Conservation (phyloP, 2,888 invertebrate species). For the Boloria euphrosyne region DNA sequence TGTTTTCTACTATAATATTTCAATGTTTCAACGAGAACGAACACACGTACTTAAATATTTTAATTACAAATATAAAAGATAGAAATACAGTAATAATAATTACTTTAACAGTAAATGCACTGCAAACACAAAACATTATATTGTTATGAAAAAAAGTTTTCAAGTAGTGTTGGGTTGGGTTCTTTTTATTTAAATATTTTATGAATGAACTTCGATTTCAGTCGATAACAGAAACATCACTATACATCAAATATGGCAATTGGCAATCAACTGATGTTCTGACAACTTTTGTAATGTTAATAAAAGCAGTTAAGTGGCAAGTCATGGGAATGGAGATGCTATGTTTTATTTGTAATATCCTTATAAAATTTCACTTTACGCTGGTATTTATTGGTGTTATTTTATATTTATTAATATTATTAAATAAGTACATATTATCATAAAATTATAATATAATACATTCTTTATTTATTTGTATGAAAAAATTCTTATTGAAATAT, state of each 20-base stretch:
- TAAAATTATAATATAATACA: too few species aligned
- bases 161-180: background rate
- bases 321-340: conserved; percentile 8
- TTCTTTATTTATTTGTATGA: too few species aligned
- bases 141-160: background rate
- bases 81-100: too few species aligned
- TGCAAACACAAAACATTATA: too few species aligned
- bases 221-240: conserved; percentile 11
- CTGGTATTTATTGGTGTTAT: background rate
- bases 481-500: too few species aligned
- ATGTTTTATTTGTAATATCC: conserved; percentile 14
- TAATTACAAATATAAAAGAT: too few species aligned
- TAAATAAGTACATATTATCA: too few species aligned
- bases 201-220: background rate
- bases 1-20: too few species aligned
- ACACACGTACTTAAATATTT: too few species aligned
- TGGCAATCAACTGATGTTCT: conserved; percentile 21
- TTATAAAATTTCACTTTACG: background rate
- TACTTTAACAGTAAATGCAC: too few species aligned
- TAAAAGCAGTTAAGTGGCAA: conserved; percentile 19
- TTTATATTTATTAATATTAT: too few species aligned
- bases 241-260: conserved; percentile 13
- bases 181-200: conserved; percentile 5
- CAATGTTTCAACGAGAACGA: too few species aligned
- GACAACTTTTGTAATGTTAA: conserved; percentile 24